phyloP scores from a whole-genome alignment of 2,888 invertebrate species.

The Zonitis immaculata region DNA sequence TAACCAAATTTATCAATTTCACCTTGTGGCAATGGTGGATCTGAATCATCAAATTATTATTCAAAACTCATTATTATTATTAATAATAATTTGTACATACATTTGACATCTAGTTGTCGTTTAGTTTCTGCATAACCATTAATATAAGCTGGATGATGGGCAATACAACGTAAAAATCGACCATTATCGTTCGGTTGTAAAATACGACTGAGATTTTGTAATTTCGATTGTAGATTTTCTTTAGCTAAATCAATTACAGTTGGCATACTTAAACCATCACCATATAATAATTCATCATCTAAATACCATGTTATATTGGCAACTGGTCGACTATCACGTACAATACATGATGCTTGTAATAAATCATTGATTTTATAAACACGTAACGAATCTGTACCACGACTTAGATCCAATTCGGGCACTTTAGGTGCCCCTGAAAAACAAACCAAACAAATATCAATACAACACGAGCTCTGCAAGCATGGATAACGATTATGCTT shows the following conservation, averaged over 20 bases:
- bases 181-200: conserved; percentile 64
- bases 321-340: conserved; percentile 66
- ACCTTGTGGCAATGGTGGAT: conserved; percentile 59
- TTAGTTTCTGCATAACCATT: conserved; percentile 42
- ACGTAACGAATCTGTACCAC: conserved; percentile 43
- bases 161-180: conserved; percentile 60
- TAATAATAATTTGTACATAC: no score
- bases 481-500: no score
- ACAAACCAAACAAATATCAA: no score
- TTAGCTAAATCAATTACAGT: conserved; percentile 52
- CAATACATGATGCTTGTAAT: conserved; percentile 63
- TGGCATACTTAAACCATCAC: conserved; percentile 51
- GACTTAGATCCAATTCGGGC: conserved; percentile 49
- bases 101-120: conserved; percentile 55
- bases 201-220: conserved; percentile 61
- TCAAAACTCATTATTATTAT: conserved; percentile 15
- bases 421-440: conserved; percentile 50
- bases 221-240: conserved; percentile 58
- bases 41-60: no score
- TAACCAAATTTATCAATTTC: conserved; percentile 69
- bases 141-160: conserved; percentile 59
- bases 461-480: no score
- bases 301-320: conserved; percentile 72
- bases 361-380: conserved; percentile 58
- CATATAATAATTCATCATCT: conserved; percentile 59